Evolutionary conservation across 2,888 invertebrate species (phyloP), one percentile per base, ranked within the genome.

Genomic region (Plebejus anna): DNA sequence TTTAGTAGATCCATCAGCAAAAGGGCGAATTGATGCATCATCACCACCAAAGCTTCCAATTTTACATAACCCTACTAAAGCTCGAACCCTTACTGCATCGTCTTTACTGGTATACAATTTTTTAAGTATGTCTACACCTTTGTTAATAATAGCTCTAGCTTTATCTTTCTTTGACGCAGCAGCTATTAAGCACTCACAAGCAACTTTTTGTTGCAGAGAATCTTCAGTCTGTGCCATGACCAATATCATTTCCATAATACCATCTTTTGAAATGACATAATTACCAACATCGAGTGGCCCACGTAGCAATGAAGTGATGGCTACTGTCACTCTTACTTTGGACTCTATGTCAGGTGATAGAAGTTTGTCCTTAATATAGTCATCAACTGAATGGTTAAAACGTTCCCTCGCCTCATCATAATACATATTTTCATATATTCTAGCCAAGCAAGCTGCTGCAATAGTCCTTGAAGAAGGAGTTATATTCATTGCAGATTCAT

Each of bases 111-210:
- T 96, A 89, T 99, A 99, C 1, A 99, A 94, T 76, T 97, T 96
- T 85, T 99, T 99, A n/a, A 99, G 93, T 79, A 99, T 98, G 79
- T 98, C 97, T 9, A 97, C 96, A 55, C 99, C 99, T 86, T 98
- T 97, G 75, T 95, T 95, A 75, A 98, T 96, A 66, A 99, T 97
- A 0, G 98, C 96, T 82, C 97, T 96, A 2, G 99, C 99, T 91
- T 99, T 98, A 86, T 99, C 99, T 88, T 98, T 98, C 88, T 99
- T 99, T 5, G 98, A 98, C 1, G 99, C 97, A 4, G 99, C 98
- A 5, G 98, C 98, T 78, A 99, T 97, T 73, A 99, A 96, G 82
- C 99, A 98, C 89, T 99, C 99, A 85, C 98, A 98, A 0, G 99
- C 98, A 16, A 99, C 97, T 89, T 97, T 97, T 94, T 99, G 97